Conservation (phyloP, 2,113 vertebrate genomes). For the Boulengeromyrus knoepffleri region DNA sequence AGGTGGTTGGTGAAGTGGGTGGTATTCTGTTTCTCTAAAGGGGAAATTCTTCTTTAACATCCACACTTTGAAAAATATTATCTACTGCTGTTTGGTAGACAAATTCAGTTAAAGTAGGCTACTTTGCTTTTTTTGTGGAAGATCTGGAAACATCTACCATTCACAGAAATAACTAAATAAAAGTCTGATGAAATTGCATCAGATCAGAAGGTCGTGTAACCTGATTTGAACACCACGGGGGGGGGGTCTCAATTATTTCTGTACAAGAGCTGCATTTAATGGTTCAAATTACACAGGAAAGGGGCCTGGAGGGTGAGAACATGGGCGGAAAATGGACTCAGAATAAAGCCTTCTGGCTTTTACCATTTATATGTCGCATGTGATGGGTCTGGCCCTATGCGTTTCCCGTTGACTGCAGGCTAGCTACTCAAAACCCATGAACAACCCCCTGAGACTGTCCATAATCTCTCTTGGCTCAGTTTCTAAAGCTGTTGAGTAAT, state of each 20-base stretch:
- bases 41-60: neutral
- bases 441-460: neutral
- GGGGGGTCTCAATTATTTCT: neutral
- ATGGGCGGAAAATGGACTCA: neutral
- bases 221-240: neutral
- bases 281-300: neutral
- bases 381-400: neutral
- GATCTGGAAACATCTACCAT: neutral
- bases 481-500: neutral
- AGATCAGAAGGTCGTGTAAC: neutral
- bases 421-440: neutral
- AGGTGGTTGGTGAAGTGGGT: neutral
- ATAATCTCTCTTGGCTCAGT: neutral
- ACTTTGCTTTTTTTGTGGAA: neutral
- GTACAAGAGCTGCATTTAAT: neutral
- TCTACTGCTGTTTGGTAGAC: neutral
- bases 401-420: neutral
- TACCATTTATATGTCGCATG: neutral
- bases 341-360: neutral
- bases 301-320: neutral
- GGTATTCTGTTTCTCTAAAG: neutral
- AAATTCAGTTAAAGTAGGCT: neutral
- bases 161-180: neutral
- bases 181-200: neutral
- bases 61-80: neutral